Evolutionary conservation across 2,113 vertebrate genomes (phyloP), one percentile per base, ranked within the genome.

Genomic region (Rhinopomastus cyanomelas): DNA sequence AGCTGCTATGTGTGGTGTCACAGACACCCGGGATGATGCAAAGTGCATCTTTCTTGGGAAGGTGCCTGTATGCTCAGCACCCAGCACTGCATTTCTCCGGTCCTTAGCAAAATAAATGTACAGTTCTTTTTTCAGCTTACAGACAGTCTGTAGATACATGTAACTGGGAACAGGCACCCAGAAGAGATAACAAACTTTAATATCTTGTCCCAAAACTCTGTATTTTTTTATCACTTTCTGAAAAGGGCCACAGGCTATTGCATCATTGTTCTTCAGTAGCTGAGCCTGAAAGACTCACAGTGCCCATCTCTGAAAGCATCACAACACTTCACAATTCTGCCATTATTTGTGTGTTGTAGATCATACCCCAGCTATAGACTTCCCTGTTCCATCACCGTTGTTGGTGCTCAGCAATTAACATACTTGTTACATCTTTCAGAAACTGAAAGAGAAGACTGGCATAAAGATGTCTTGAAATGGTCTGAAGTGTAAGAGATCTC

Each of bases 11-110:
- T 16, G 13, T 29, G 12, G 16, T 30, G 12, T 3, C 3, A 1
- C 21, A 55, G 36, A 10, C 21, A 12, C 6, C 0, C 2, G 4
- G 8, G 2, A 21, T 0, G 0, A 0, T 26, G 16, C 1, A 0
- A 13, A 15, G 16, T 19, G 2, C 2, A 65, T 8, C 12, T 10
- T 42, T 22, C 22, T 17, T 19, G 13, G 17, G 30, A 46, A 66
- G 8, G 19, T 71, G 18, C 6, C 3, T 56, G 29, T 42, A 20
- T 20, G 22, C 26, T 9, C 34, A 52, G 21, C 3, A 3, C 5
- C 29, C 37, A 65, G 18, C 19, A 49, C 60, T 32, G 18, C 4
- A 17, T 19, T 18, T 60, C 52, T n/a, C 37, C 65, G 7, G 16
- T 32, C 44, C 26, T 78, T 12, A n/a, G 9, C 32, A 36, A 74